Conservation (phyloP, 2,113 vertebrate species). For the Dolichallabes microphthalmus region DNA sequence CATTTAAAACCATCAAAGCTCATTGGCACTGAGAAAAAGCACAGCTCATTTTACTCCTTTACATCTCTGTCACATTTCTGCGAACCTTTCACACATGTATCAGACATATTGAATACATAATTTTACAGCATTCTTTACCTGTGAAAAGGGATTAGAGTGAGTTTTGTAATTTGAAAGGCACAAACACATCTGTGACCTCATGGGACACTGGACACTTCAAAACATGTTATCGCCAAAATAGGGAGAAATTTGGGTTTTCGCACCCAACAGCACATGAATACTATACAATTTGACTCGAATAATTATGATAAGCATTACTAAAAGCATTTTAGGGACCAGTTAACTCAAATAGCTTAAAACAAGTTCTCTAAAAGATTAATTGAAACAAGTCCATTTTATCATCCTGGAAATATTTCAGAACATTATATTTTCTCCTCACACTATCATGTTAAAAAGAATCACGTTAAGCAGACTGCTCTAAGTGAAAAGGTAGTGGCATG, state of each 20-base stretch:
- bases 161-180: neutral
- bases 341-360: slow-evolving; percentile 11
- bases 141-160: neutral
- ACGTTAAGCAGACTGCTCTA: neutral
- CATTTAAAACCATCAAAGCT: slow-evolving; percentile 2
- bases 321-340: slow-evolving; percentile 23
- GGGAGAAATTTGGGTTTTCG: slow-evolving; percentile 53
- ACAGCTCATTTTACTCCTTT: neutral
- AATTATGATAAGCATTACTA: slow-evolving; percentile 17
- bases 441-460: slow-evolving; percentile 26
- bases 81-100: neutral
- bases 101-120: neutral
- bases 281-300: neutral
- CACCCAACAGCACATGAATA: neutral
- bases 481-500: slow-evolving; percentile 19
- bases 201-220: slow-evolving; percentile 50
- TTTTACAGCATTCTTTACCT: neutral
- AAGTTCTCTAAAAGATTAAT: neutral
- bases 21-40: neutral
- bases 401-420: slow-evolving; percentile 4
- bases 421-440: slow-evolving; percentile 39
- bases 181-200: slow-evolving; percentile 62
- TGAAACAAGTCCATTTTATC: slow-evolving; percentile 22
- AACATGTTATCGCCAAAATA: slow-evolving; percentile 52
- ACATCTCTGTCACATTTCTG: neutral